Evolutionary conservation across 2,888 invertebrate species (phyloP), one percentile per base, ranked within the genome.

Genomic region (Arenicola marina): DNA sequence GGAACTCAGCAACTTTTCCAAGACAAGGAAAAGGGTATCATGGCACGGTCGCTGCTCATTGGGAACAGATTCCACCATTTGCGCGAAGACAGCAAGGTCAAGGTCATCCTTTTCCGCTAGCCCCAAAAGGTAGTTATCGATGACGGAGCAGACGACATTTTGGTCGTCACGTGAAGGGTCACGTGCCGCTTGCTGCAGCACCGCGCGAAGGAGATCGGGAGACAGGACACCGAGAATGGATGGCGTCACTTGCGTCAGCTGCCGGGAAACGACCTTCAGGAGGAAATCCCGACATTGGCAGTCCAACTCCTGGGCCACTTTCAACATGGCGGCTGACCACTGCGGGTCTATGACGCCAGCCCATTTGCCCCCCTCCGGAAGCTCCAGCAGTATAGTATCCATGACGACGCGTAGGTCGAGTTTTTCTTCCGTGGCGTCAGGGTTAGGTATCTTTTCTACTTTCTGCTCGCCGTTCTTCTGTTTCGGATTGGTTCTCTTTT

Each of bases 71-170:
- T 73, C 70, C 1, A 76, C 75, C 59, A 82, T 67, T 21, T 76
- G 72, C 33, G 74, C 74, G 68, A 79, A 82, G 0, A 76, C 76
- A 48, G 80, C 80, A 0, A 75, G 71, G 4, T 76, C 76, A 4
- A 82, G 72, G 28, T 77, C 70, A 4, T 77, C 77, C 61, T 75
- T 75, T 24, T 70, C 66, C 15, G 76, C 76, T 75, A 78, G 74
- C 56, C 78, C 76, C 28, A 74, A 67, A 68, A 80, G 72, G 67
- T 80, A 79, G 24, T 70, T 73, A 63, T 80, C 79, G 7, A 79
- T 73, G 11, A 79, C 69, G 21, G 68, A 65, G 53, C 77, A 76
- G 34, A 72, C 46, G 28, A 59, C 53, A 31, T 62, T 45, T 3
- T 58, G 56, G 34, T 56, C 26, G 4, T 26, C 46, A 32, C 33